Base-by-base conservation (phyloP, 2,113 vertebrate species). In the Cheirogaleus medius region DNA sequence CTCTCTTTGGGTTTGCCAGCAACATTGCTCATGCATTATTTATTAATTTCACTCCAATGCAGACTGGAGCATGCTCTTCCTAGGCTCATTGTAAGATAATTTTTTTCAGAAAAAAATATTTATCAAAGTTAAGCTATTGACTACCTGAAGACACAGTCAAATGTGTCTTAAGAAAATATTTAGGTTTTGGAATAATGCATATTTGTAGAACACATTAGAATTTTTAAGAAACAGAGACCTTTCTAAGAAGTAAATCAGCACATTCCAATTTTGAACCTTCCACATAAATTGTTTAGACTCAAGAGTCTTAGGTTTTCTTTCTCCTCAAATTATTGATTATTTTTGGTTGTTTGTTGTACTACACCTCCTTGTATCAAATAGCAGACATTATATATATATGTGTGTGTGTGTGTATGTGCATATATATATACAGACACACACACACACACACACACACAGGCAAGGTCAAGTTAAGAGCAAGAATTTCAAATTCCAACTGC, bases 21-120 rank as follows among this genome's bases (percentile, higher is more conserved):
- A 84, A 87, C 81, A 92, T 73, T 63, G 23, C 27, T 95, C 44
- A 90, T 95, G 49, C 44, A 97, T 76, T 94, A 95, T 94, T 96
- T 90, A 92, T 92, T 97, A 54, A 87, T 90, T 81, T 92, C 80
- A 90, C 42, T 94, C 25, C 21, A 92, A 34, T 63, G 37, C 9
- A 91, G 71, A 85, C 56, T 49, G 42, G 34, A 88, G 9, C 5
- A 63, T 80, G 47, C 10, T 93, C 47, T 54, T 88, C 54, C 27
- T 5, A 71, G 66, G n/a, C 27, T 91, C 29, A 84, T 54, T 91
- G 47, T 60, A 81, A 71, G 49, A 42, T 47, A 34, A 60, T 82
- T 69, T 73, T 87, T 78, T 74, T 39, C n/a, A 74, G n/a, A 68
- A 81, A 96, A 76, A 78, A 68, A 44, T 71, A 83, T 32, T 89